Conservation (phyloP, 1,140 invertebrate species). For the Carposina sasakii region DNA sequence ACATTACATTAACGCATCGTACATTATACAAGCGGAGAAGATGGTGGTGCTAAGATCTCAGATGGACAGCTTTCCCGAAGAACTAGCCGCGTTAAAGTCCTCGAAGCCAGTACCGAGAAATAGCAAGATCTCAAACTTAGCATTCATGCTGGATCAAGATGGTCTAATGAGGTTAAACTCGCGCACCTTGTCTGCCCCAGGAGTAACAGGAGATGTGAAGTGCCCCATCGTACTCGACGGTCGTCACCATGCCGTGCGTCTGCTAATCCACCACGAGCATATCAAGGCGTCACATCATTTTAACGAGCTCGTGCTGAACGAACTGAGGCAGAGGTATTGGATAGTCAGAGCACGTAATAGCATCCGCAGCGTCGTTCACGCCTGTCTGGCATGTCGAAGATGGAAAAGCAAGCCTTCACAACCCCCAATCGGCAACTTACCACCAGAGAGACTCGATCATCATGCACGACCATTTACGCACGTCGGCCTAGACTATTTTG, state of each 20-base stretch:
- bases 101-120: too few relatives aligned
- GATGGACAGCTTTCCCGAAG: too few relatives aligned
- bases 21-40: too few relatives aligned
- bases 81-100: too few relatives aligned
- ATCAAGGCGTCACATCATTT: neutral
- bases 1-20: too few relatives aligned
- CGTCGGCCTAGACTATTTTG: neutral
- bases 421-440: slow-evolving; percentile 2
- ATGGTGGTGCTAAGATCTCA: too few relatives aligned
- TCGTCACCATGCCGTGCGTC: neutral
- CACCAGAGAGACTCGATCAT: neutral
- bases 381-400: neutral
- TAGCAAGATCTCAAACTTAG: too few relatives aligned
- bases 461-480: neutral
- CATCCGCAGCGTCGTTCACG: neutral
- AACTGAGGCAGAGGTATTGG: neutral
- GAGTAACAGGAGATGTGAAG: neutral
- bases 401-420: neutral
- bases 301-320: neutral
- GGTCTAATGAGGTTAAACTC: too few relatives aligned
- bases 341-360: neutral
- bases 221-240: slow-evolving; percentile 2
- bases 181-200: too few relatives aligned
- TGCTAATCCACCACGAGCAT: neutral
- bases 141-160: too few relatives aligned